Base-by-base conservation (phyloP, 2,888 invertebrate species). In the Plagodis pulveraria region DNA sequence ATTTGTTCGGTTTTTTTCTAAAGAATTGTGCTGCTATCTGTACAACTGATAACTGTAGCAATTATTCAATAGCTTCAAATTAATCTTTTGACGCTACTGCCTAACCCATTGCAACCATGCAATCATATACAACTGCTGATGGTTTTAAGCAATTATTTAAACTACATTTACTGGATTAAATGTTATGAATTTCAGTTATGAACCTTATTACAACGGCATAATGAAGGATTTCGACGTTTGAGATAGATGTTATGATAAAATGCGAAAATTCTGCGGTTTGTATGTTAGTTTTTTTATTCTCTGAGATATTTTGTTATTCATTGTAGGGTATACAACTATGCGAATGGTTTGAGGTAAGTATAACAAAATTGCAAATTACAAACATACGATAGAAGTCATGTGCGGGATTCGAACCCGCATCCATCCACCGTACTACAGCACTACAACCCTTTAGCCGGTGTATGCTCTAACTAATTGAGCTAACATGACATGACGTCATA, bases 61-160 rank as follows among this genome's bases (percentile, higher is more conserved):
- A 87, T 86, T 86, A 86, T 82, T 74, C 81, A 85, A 83, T 82
- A 70, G 75, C 54, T 59, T 56, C 68, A 22, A 83, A 87, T 88
- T 86, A 82, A 83, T 85, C 83, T 80, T 80, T 80, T 66, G 74
- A 80, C 85, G 79, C 83, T 59, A 46, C 46, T 49, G 44, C 11
- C 34, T 61, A 56, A 56, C 49, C 40, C 47, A 48, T 44, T 47
- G 55, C 55, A 49, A 50, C 11, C 47, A 46, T 52, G 60, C 52
- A 61, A 56, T 60, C 56, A 56, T 44, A 11, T 41, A 47, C 42
- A 55, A 50, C 43, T 52, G 48, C 41, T 38, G 41, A 9, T 43
- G 38, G 42, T 48, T 51, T 52, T 44, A 34, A 43, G 47, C 55
- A 60, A 60, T 56, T 60, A 52, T n/a, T n/a, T n/a, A n/a, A n/a